These are phyloP conservation scores for Falcaria lacertinaria DNA, from an alignment of 2,888 invertebrate genomes.

Conservation along the genomic window DNA sequence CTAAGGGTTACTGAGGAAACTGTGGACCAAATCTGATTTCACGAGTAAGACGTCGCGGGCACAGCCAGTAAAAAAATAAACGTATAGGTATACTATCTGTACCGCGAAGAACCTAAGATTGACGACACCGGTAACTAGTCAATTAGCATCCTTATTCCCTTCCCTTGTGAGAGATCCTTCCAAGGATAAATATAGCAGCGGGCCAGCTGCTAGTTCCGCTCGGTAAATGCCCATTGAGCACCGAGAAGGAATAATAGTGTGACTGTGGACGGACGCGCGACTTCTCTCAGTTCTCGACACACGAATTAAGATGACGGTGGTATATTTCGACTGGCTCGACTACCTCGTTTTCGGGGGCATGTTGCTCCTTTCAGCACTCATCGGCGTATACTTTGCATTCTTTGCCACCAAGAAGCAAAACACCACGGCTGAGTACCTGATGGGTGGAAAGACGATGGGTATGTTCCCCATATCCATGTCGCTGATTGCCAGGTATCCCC, in stretches of 20 bases:
- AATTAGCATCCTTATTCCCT: constrained; percentile 61
- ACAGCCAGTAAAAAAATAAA: no score
- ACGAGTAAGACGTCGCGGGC: no score
- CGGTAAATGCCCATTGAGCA: constrained; percentile 52
- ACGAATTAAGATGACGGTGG: constrained; percentile 45
- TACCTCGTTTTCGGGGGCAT: constrained; percentile 83
- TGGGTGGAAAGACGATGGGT: constrained; percentile 89
- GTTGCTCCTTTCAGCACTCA: constrained; percentile 82
- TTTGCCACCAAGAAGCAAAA: constrained; percentile 84
- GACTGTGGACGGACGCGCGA: constrained; percentile 48
- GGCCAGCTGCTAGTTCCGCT: constrained; percentile 49
- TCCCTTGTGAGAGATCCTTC: constrained; percentile 53
- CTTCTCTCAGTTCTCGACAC: constrained; percentile 14
- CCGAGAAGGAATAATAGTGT: constrained; percentile 54
- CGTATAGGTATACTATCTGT: constrained; percentile 13
- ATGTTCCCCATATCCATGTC: constrained; percentile 89
- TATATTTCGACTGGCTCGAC: constrained; percentile 82
- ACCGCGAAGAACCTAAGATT: constrained; percentile 27
- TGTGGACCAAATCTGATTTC: no score
- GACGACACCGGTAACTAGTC: constrained; percentile 51
- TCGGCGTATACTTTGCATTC: constrained; percentile 86
- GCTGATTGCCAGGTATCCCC: constrained; percentile 84
- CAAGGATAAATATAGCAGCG: constrained; percentile 63
- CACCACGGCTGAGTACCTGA: constrained; percentile 85
- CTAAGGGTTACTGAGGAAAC: no score